These are phyloP conservation scores for Coranthus polyacanthus DNA, from an alignment of 2,797 vertebrate genomes.

Conservation along the genomic window DNA sequence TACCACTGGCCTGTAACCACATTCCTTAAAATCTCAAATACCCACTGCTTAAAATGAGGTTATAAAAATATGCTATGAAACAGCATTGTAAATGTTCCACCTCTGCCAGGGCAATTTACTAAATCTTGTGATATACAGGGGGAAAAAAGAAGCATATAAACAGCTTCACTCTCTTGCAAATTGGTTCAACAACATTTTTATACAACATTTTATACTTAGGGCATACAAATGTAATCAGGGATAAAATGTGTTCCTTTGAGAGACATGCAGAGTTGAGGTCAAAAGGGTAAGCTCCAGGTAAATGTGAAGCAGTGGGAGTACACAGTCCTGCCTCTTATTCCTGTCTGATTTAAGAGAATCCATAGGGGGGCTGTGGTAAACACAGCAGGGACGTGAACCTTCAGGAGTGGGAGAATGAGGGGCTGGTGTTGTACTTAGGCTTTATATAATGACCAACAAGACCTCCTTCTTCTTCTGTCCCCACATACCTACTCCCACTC, in stretches of 20 bases:
- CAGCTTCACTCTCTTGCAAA: constrained; percentile 43
- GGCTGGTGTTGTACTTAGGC: constrained; percentile 73
- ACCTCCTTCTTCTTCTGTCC: constrained; percentile 52
- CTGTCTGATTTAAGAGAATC: constrained; percentile 78
- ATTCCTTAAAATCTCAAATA: constrained; percentile 65
- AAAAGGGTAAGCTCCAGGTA: constrained; percentile 84
- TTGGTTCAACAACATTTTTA: constrained; percentile 43
- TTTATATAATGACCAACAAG: constrained; percentile 77
- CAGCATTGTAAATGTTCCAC: constrained; percentile 59
- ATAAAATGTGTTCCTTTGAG: constrained; percentile 66
- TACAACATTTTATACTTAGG: no score
- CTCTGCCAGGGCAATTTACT: constrained; percentile 54
- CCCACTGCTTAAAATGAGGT: constrained; percentile 50
- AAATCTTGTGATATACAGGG: constrained; percentile 44
- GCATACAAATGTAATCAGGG: constrained; percentile 63
- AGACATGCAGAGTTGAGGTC: constrained; percentile 68
- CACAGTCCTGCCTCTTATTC: constrained; percentile 71
- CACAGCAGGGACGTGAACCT: constrained; percentile 74
- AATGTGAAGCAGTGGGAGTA: constrained; percentile 76
- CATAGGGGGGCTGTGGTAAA: constrained; percentile 78
- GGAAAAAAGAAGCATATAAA: constrained; percentile 46
- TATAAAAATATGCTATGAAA: constrained; percentile 64
- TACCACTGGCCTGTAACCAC: constrained; percentile 54
- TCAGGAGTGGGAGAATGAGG: constrained; percentile 70
- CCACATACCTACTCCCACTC: constrained; percentile 71